Conservation (phyloP, 2,888 invertebrate species). For the Pteria penguin region DNA sequence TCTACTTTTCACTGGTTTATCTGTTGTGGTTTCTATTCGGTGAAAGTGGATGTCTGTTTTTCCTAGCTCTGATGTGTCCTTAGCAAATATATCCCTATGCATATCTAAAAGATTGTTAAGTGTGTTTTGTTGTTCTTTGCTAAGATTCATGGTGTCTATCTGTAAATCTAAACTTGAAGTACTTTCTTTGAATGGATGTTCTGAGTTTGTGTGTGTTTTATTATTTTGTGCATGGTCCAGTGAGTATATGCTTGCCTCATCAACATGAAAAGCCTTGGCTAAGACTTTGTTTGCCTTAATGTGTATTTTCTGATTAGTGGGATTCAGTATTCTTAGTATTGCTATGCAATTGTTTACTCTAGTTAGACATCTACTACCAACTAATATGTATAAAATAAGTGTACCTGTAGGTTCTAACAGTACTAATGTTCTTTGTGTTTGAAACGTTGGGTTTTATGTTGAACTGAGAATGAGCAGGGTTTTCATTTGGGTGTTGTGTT, state of each 20-base stretch:
- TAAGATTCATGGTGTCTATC: no score
- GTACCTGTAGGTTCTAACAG: not conserved
- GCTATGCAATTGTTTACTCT: no score
- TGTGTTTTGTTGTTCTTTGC: conserved; percentile 6
- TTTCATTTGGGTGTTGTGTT: not conserved
- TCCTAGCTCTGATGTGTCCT: conserved; percentile 4
- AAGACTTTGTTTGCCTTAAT: no score
- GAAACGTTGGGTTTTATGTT: not conserved
- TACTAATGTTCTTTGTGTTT: not conserved
- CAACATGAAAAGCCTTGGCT: no score
- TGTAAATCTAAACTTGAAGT: no score
- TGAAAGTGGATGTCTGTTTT: conserved; percentile 14
- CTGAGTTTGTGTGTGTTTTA: no score
- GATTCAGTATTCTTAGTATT: no score
- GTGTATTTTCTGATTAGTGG: no score
- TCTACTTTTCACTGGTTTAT: not conserved
- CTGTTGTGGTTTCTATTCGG: conserved; percentile 6
- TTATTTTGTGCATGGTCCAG: no score
- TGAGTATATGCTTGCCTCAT: no score
- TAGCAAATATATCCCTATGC: conserved; percentile 25
- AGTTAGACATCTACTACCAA: not conserved
- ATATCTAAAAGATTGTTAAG: not conserved
- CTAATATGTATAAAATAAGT: not conserved
- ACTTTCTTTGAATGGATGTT: no score
- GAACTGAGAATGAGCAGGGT: not conserved